A percentile compares a stretch with the other conserved stretches of the same genome.
These are phyloP conservation scores for Sarcophaga peregrina DNA, from an alignment of 1,140 invertebrate genomes.

Conservation along the genomic window DNA sequence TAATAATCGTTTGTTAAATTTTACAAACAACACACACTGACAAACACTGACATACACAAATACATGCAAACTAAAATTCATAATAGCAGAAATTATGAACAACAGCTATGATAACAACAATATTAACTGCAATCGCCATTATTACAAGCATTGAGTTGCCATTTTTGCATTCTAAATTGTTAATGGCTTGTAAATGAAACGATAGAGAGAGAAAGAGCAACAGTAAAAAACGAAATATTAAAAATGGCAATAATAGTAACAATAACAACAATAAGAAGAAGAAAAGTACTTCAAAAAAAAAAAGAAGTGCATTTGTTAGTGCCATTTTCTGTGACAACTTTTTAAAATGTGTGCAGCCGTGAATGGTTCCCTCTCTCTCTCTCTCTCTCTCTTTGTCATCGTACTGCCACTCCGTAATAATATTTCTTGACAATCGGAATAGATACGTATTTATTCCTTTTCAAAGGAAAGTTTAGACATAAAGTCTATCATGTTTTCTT, in stretches of 20 bases:
- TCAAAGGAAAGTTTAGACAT: neutral
- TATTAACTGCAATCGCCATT: neutral
- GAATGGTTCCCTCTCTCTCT: too few relatives aligned
- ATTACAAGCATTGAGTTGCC: neutral
- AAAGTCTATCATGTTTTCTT: neutral
- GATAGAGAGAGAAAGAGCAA: neutral
- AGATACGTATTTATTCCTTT: too few relatives aligned
- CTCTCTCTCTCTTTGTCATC: too few relatives aligned
- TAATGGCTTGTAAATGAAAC: neutral
- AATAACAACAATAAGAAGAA: too few relatives aligned
- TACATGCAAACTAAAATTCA: neutral
- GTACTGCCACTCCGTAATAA: too few relatives aligned
- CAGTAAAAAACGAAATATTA: too few relatives aligned
- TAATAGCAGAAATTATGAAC: neutral
- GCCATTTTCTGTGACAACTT: conserved; percentile 9
- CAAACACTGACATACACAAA: neutral
- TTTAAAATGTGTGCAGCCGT: neutral
- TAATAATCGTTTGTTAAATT: conserved; percentile 25
- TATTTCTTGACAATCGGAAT: too few relatives aligned
- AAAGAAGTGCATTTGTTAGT: neutral
- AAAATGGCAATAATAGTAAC: too few relatives aligned
- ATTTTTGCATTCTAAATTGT: neutral
- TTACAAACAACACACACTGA: neutral
- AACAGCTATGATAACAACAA: neutral
- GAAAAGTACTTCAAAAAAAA: too few relatives aligned